These are phyloP conservation scores for Nycticryphes semicollaris DNA, from an alignment of 2,113 vertebrate species.

Conservation along the genomic window DNA sequence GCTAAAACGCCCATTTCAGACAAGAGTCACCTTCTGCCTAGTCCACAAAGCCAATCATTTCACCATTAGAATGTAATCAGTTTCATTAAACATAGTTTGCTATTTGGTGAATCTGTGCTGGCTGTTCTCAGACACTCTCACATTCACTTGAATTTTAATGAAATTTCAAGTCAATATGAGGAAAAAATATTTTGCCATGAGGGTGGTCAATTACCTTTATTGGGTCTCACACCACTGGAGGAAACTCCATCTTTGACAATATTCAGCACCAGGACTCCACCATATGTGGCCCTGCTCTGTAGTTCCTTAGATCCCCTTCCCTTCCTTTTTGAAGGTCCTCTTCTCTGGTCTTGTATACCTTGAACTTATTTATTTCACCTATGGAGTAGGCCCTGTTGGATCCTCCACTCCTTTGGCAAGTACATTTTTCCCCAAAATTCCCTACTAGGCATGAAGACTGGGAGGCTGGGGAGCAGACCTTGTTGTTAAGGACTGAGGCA, in stretches of 20 bases:
- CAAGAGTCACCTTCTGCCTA: neutral
- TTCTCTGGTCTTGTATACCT: neutral
- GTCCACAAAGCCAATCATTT: neutral
- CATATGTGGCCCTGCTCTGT: too few species aligned
- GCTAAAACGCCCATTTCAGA: neutral
- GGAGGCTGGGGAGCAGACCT: neutral
- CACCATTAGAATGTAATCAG: neutral
- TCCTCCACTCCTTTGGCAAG: neutral
- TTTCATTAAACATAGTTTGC: neutral
- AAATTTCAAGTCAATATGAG: neutral
- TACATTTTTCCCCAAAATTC: neutral
- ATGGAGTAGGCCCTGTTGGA: neutral
- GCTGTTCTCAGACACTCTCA: neutral
- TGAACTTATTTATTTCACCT: neutral
- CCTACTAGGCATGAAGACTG: neutral
- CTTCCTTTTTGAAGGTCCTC: neutral
- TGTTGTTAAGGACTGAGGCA: neutral
- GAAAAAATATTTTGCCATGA: neutral
- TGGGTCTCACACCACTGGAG: neutral
- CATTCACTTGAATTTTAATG: neutral
- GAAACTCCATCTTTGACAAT: neutral
- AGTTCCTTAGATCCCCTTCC: neutral
- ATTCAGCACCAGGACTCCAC: neutral
- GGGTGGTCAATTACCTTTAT: neutral
- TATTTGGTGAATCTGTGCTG: neutral